Percentiles rank a stretch among this genome's conserved stretches.
Evolutionary conservation across 2,888 invertebrate species (phyloP).

Genomic region (Linyphia triangularis): DNA sequence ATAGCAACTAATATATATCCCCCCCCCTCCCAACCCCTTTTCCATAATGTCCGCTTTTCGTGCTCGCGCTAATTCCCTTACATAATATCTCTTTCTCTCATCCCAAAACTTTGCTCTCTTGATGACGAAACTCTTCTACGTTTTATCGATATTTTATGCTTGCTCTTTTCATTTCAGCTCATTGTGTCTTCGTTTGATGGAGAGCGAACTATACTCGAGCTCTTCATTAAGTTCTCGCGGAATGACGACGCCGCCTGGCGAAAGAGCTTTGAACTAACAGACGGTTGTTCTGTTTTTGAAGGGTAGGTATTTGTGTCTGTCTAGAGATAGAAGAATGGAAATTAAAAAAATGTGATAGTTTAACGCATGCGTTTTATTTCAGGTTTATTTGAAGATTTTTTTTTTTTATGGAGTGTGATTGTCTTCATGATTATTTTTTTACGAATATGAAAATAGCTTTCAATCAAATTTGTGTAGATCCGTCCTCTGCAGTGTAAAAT

Average conservation of each 20-base stretch:
- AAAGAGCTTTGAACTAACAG: neutral
- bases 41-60: constrained; percentile 58
- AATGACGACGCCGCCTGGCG: constrained; percentile 41
- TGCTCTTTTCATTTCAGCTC: constrained; percentile 39
- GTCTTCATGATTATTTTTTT: no score
- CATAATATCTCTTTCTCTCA: constrained; percentile 60
- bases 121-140: constrained; percentile 65
- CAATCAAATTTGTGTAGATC: no score
- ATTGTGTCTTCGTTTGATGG: constrained; percentile 58
- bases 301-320: neutral
- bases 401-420: no score
- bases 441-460: no score
- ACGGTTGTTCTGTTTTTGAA: neutral
- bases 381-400: no score
- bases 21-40: neutral
- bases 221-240: constrained; percentile 28
- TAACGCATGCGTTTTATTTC: no score
- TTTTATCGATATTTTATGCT: constrained; percentile 57
- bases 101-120: constrained; percentile 38
- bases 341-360: no score
- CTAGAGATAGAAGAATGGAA: no score
- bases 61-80: constrained; percentile 54
- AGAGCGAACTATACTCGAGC: constrained; percentile 47
- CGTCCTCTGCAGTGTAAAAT: no score
- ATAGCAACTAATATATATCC: constrained; percentile 46